Conservation (phyloP, 1,140 invertebrate genomes). For the Conus ventricosus region DNA sequence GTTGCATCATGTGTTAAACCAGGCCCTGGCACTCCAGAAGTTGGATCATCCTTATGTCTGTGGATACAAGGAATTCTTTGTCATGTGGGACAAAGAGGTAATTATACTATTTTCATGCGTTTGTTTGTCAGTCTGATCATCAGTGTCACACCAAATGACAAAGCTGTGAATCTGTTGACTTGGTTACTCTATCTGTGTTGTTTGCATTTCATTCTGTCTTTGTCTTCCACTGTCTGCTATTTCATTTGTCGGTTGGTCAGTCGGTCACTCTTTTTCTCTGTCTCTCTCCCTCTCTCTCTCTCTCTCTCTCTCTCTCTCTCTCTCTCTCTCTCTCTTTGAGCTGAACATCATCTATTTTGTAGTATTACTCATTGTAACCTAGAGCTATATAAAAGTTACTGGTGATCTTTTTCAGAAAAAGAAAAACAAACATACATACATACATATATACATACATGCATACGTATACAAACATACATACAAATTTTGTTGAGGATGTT, state of each 20-base stretch:
- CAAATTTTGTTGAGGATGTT: too few relatives aligned
- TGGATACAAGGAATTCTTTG: conserved; percentile 71
- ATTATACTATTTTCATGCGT: not conserved
- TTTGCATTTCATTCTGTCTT: not conserved
- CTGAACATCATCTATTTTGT: too few relatives aligned
- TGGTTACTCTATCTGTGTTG: too few relatives aligned
- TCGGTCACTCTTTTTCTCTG: not conserved
- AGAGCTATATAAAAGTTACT: too few relatives aligned
- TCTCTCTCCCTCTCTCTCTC: conserved; percentile 11
- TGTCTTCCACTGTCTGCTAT: not conserved
- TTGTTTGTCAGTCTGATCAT: not conserved
- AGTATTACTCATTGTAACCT: too few relatives aligned
- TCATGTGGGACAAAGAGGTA: conserved; percentile 71
- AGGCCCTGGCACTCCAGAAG: conserved; percentile 64
- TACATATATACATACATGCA: too few relatives aligned
- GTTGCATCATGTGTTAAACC: not conserved
- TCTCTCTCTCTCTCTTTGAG: too few relatives aligned
- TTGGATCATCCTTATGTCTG: conserved; percentile 68
- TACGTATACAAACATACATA: too few relatives aligned
- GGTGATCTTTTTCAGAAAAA: too few relatives aligned
- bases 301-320: not conserved
- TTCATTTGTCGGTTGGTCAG: not conserved
- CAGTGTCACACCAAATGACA: too few relatives aligned
- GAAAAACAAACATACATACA: too few relatives aligned
- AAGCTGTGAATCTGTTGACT: too few relatives aligned